Conservation (phyloP, 1,140 invertebrate genomes). For the Laodelphax striatellus region DNA sequence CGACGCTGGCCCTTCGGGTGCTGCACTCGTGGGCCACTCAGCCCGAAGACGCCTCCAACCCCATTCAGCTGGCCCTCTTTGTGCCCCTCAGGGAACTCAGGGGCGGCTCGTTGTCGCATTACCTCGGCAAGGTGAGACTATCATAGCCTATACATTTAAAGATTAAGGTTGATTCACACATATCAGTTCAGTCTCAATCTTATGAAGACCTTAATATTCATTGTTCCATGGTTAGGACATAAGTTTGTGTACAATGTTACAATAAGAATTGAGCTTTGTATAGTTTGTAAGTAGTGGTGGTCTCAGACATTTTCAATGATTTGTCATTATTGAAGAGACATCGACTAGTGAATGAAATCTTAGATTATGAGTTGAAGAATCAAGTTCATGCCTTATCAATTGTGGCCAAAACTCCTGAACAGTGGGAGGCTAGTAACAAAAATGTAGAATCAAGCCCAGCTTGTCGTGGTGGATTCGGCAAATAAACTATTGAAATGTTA, state of each 20-base stretch:
- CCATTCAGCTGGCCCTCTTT: constrained; percentile 34
- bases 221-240: too few relatives aligned
- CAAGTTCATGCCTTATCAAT: constrained; percentile 82
- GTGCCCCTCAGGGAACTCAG: constrained; percentile 40
- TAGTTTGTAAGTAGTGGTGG: constrained; percentile 85
- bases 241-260: constrained; percentile 92
- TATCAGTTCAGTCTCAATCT: too few relatives aligned
- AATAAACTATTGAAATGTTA: constrained; percentile 33
- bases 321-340: constrained; percentile 72
- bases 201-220: too few relatives aligned
- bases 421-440: constrained; percentile 50
- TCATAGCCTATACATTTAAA: too few relatives aligned
- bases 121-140: constrained; percentile 28
- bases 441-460: constrained; percentile 53
- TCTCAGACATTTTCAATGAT: constrained; percentile 70
- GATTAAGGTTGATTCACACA: too few relatives aligned
- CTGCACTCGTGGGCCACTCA: constrained; percentile 41
- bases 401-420: constrained; percentile 57
- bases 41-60: constrained; percentile 30
- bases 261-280: constrained; percentile 75
- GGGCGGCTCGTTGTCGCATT: constrained; percentile 32
- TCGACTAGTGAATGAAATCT: constrained; percentile 62
- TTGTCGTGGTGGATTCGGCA: constrained; percentile 66
- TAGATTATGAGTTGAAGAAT: constrained; percentile 59
- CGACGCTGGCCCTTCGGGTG: constrained; percentile 36